Evolutionary conservation across 2,797 vertebrate genomes (phyloP).

Genomic region (Pelobates cultripes): DNA sequence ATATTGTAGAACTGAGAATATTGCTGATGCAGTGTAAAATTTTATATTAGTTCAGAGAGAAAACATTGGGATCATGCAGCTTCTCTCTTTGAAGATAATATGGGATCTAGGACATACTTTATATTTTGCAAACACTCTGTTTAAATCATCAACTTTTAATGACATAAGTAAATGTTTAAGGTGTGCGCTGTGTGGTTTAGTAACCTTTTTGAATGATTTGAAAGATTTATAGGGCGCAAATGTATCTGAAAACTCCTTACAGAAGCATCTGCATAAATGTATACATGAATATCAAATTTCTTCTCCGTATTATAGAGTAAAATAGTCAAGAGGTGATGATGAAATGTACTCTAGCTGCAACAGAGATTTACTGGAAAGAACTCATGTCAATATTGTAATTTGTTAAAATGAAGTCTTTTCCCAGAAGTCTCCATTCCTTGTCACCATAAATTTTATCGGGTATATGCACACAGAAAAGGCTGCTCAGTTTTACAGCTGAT

Average conservation of each 20-base stretch:
- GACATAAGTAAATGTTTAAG: too few relatives aligned
- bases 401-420: not conserved
- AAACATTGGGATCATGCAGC: not conserved
- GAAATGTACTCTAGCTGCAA: not conserved
- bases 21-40: too few relatives aligned
- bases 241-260: too few relatives aligned
- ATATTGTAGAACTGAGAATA: too few relatives aligned
- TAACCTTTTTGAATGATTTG: too few relatives aligned
- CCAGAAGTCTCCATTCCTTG: conserved; percentile 18
- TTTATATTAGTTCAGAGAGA: not conserved
- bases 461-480: too few relatives aligned
- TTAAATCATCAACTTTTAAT: not conserved
- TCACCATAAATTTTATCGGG: not conserved
- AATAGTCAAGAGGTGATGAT: not conserved
- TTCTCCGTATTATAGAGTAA: too few relatives aligned
- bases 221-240: too few relatives aligned
- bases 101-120: too few relatives aligned
- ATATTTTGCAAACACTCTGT: not conserved
- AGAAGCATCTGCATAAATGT: too few relatives aligned
- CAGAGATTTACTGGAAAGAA: conserved; percentile 2
- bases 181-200: too few relatives aligned
- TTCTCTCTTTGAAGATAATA: not conserved
- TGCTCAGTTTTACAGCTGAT: too few relatives aligned
- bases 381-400: conserved; percentile 5
- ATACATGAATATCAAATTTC: not conserved